Conservation (phyloP, 2,113 vertebrate genomes). For the Gymnarchus niloticus region DNA sequence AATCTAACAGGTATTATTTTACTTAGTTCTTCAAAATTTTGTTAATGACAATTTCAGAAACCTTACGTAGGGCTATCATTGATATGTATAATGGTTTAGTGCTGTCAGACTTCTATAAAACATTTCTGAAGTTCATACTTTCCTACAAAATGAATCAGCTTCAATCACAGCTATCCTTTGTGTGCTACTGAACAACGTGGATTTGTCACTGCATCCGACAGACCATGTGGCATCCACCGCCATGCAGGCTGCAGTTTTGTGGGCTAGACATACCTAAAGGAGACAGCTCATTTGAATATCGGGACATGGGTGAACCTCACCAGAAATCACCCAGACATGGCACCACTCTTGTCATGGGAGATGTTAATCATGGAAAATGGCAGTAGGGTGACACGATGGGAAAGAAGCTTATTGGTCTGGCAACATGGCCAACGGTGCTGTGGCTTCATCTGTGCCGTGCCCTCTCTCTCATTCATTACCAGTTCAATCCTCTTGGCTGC, state of each 20-base stretch:
- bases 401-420: conserved; percentile 75
- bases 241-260: not conserved
- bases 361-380: conserved; percentile 56
- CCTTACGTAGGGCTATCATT: no score
- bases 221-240: not conserved
- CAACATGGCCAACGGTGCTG: conserved; percentile 63
- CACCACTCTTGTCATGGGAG: conserved; percentile 40
- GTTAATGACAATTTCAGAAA: no score
- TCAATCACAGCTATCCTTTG: not conserved
- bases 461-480: conserved; percentile 64
- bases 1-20: not conserved
- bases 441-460: conserved; percentile 64
- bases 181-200: not conserved
- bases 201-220: not conserved
- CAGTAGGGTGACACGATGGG: conserved; percentile 55
- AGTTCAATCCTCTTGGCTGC: conserved; percentile 60
- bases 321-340: not conserved
- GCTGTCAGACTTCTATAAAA: not conserved
- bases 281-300: not conserved
- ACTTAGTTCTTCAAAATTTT: no score
- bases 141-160: not conserved
- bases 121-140: not conserved
- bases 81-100: not conserved
- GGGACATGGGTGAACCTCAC: not conserved
- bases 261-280: conserved; percentile 8